Evolutionary conservation across 2,113 vertebrate species (phyloP).

Genomic region (Bubo blakistoni): DNA sequence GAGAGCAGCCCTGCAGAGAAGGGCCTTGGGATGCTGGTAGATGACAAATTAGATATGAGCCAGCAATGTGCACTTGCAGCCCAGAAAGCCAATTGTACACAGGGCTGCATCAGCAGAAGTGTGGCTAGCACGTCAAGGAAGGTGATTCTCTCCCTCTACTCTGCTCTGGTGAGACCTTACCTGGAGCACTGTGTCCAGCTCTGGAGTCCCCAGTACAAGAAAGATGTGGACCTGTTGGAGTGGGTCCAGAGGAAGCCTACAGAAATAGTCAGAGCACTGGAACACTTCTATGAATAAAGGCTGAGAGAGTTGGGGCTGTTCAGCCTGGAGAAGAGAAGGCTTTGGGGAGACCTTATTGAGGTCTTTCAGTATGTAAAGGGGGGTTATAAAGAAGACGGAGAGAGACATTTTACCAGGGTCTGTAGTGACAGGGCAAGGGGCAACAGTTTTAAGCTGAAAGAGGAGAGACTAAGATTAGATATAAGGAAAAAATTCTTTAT

Average conservation of each 20-base stretch:
- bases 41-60: background rate
- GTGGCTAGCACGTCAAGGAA: background rate
- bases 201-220: background rate
- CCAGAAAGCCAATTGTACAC: background rate
- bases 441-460: background rate
- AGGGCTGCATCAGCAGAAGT: background rate
- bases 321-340: background rate
- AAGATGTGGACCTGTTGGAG: background rate
- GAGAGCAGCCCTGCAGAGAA: background rate
- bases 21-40: background rate
- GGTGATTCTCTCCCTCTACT: background rate
- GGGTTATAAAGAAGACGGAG: background rate
- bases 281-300: background rate
- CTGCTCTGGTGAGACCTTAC: background rate
- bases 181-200: no score
- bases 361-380: background rate
- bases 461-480: background rate
- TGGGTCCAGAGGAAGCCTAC: background rate
- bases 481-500: background rate
- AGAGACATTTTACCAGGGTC: background rate
- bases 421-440: background rate
- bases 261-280: background rate
- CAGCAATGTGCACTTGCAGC: background rate
- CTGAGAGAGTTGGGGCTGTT: background rate
- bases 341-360: accelerated